Conservation (phyloP, 2,888 invertebrate genomes). For the Monoplex corrugatus region DNA sequence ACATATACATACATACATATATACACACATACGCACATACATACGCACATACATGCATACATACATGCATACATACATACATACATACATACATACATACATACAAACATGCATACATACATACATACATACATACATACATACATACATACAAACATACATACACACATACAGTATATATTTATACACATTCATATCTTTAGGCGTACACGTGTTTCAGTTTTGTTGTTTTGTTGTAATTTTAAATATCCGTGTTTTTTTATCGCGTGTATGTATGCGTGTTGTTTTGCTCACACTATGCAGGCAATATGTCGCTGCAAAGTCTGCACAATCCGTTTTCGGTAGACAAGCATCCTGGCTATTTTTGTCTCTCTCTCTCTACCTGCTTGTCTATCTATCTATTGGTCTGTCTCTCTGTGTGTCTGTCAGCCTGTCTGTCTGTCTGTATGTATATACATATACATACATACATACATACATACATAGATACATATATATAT, state of each 20-base stretch:
- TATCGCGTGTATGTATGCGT: too few species aligned
- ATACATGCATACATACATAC: background rate
- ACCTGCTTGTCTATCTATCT: too few species aligned
- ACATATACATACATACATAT: too few species aligned
- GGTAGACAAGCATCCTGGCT: too few species aligned
- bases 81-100: slow-evolving; percentile 84
- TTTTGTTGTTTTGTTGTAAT: too few species aligned
- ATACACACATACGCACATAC: slow-evolving; percentile 84
- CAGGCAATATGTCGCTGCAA: too few species aligned
- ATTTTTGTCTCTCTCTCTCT: too few species aligned
- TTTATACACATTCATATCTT: background rate
- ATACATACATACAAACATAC: background rate
- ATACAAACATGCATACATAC: background rate
- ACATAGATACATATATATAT: background rate
- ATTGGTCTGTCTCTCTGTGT: too few species aligned
- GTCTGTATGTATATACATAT: background rate
- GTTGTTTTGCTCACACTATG: too few species aligned
- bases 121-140: slow-evolving; percentile 33
- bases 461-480: slow-evolving; percentile 18
- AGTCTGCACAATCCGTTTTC: too few species aligned
- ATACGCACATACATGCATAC: slow-evolving; percentile 94
- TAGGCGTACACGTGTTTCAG: background rate
- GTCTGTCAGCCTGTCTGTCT: too few species aligned
- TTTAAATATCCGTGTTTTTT: too few species aligned
- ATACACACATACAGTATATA: background rate